Conservation (phyloP, 2,888 invertebrate genomes). For the Panzeria rudis region DNA sequence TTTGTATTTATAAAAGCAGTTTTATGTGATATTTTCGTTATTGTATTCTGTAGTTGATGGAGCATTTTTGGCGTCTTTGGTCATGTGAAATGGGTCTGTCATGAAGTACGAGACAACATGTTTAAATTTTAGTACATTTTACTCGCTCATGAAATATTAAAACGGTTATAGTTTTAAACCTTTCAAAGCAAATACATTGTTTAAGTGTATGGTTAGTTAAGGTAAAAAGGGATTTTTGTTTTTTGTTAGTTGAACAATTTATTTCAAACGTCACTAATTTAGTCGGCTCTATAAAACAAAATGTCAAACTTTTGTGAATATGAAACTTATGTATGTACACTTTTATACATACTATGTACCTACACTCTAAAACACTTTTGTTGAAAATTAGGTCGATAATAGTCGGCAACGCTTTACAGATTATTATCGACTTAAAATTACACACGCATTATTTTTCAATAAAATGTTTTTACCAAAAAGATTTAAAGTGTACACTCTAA, state of each 20-base stretch:
- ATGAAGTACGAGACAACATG: constrained; percentile 49
- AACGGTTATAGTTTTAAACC: constrained; percentile 39
- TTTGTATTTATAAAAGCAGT: constrained; percentile 44
- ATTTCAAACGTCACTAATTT: constrained; percentile 55
- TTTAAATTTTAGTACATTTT: constrained; percentile 40
- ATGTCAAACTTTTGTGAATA: constrained; percentile 57
- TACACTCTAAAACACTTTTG: background rate
- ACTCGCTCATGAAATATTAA: constrained; percentile 63
- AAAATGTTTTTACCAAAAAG: too few relatives aligned
- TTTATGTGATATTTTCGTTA: constrained; percentile 56
- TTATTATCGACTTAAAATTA: too few relatives aligned
- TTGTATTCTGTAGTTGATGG: constrained; percentile 25
- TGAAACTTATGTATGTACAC: background rate
- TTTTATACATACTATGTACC: background rate
- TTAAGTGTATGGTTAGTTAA: background rate
- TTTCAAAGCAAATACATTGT: background rate
- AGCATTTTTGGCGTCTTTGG: constrained; percentile 50
- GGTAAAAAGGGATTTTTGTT: constrained; percentile 25
- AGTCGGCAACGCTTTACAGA: too few relatives aligned
- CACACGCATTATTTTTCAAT: too few relatives aligned
- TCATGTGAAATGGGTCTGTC: constrained; percentile 66
- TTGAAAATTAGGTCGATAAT: too few relatives aligned
- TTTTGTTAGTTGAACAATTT: constrained; percentile 27
- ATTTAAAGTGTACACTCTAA: too few relatives aligned
- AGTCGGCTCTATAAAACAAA: constrained; percentile 62